Conservation (phyloP, 1,140 invertebrate species). For the Tenebrio molitor region DNA sequence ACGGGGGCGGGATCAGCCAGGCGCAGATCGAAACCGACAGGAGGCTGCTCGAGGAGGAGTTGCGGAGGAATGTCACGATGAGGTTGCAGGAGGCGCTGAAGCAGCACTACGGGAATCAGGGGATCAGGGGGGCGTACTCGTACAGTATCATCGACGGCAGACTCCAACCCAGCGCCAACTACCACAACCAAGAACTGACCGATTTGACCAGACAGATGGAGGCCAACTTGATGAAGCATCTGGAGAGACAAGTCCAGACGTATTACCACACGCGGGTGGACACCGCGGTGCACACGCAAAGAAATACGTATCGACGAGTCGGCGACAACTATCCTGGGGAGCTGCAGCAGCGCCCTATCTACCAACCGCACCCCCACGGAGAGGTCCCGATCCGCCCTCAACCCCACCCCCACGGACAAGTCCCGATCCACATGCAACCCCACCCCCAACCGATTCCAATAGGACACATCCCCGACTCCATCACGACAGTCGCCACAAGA, state of each 20-base stretch:
- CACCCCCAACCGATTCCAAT: constrained; percentile 43
- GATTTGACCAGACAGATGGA: constrained; percentile 60
- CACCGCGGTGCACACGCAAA: background rate
- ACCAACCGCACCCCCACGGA: background rate
- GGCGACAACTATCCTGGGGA: background rate
- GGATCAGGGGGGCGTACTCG: constrained; percentile 55
- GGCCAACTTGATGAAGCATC: constrained; percentile 56
- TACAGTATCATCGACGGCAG: constrained; percentile 56
- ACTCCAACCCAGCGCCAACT: constrained; percentile 58
- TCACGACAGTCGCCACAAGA: constrained; percentile 57
- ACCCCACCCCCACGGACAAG: constrained; percentile 22
- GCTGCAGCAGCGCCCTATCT: background rate
- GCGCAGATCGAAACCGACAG: constrained; percentile 44
- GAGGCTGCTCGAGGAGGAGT: constrained; percentile 57
- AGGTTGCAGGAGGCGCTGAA: constrained; percentile 58
- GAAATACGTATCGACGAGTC: background rate
- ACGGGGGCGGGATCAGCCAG: background rate
- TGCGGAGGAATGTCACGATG: constrained; percentile 59
- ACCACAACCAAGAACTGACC: constrained; percentile 61
- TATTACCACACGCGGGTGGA: constrained; percentile 9
- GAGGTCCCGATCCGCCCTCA: constrained; percentile 47
- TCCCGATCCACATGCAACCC: constrained; percentile 48
- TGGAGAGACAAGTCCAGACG: constrained; percentile 51
- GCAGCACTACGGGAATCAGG: constrained; percentile 59
- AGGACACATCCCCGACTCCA: constrained; percentile 52